Conservation (phyloP, 1,140 invertebrate species). For the Globodera rostochiensis region DNA sequence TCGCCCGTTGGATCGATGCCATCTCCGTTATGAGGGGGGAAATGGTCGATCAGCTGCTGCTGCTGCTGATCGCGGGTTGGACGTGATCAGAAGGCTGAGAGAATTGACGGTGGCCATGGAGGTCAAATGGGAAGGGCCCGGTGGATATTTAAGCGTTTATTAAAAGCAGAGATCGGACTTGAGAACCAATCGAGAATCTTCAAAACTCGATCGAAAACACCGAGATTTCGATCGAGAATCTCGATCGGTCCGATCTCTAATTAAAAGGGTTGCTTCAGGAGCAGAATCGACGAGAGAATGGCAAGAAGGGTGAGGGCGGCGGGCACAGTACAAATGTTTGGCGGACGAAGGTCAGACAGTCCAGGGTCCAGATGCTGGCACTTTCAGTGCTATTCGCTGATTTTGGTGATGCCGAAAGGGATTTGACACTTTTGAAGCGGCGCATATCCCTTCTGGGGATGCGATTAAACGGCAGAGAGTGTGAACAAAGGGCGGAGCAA, state of each 20-base stretch:
- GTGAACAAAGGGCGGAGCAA: not conserved
- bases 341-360: not conserved
- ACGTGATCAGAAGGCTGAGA: not conserved
- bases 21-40: not conserved
- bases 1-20: not conserved
- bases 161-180: not conserved
- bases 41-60: not conserved
- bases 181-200: not conserved
- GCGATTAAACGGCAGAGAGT: not conserved
- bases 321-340: not conserved
- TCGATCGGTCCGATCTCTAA: not conserved
- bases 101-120: not conserved
- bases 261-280: not conserved
- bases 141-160: too few relatives aligned
- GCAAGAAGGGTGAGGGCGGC: not conserved
- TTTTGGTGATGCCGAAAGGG: not conserved
- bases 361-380: not conserved
- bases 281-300: not conserved
- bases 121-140: not conserved
- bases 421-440: not conserved
- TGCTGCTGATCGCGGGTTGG: not conserved
- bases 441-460: not conserved
- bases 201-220: not conserved
- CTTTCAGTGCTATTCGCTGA: not conserved
- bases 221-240: not conserved